A percentile compares a stretch with the other conserved stretches of the same genome.
Evolutionary conservation across 2,113 vertebrate species (phyloP).

Genomic region (Saguinus midas): DNA sequence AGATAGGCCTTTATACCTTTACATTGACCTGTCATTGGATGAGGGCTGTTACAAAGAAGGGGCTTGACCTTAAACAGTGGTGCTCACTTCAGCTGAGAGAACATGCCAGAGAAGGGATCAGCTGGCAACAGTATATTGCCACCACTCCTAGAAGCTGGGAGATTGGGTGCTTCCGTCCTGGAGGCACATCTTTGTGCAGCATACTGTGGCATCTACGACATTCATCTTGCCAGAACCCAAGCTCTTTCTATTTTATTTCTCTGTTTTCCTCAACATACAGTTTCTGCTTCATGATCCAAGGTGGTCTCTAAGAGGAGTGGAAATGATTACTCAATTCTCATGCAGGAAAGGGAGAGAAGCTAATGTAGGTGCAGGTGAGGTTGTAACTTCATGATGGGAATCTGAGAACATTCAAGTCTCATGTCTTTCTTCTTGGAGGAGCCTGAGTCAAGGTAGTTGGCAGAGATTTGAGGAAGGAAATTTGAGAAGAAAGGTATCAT

Average conservation of each 20-base stretch:
- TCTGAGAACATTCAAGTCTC: not conserved
- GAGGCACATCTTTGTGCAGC: not conserved
- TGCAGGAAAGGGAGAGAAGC: not conserved
- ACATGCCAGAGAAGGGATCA: not conserved
- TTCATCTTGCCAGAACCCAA: not conserved
- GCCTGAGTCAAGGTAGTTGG: not conserved
- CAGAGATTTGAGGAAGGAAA: not conserved
- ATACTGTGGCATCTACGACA: too few species aligned
- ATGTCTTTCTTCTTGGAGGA: not conserved
- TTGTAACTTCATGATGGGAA: not conserved
- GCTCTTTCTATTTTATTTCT: not conserved
- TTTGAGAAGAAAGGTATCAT: not conserved
- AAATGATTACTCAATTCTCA: not conserved
- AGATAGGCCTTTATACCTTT: not conserved
- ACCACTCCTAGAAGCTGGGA: not conserved
- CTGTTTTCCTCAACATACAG: not conserved
- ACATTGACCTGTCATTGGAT: not conserved
- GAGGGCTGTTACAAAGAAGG: not conserved
- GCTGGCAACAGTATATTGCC: not conserved
- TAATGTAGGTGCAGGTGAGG: not conserved
- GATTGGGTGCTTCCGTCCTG: not conserved
- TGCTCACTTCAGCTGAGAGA: not conserved
- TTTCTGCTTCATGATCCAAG: not conserved
- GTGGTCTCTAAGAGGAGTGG: not conserved
- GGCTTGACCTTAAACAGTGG: not conserved